Evolutionary conservation across 2,888 invertebrate genomes (phyloP).

Genomic region (Sipha maydis): DNA sequence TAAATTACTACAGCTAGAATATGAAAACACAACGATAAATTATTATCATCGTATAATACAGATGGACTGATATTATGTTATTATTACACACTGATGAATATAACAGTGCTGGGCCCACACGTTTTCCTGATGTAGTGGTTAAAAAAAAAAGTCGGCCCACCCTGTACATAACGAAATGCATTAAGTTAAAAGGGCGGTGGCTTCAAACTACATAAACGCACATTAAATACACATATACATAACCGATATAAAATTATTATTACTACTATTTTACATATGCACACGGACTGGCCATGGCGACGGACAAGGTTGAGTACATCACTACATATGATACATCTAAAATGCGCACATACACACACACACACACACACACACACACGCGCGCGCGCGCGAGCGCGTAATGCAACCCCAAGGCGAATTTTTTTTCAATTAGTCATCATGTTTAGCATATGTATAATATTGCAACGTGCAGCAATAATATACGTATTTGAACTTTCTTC

Average conservation of each 20-base stretch:
- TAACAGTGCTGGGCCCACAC: not conserved
- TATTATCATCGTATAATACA: not conserved
- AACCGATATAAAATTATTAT: constrained; percentile 9
- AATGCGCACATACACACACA: not conserved
- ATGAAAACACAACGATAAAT: constrained; percentile 2
- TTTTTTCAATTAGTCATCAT: constrained; percentile 53
- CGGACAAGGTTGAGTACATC: constrained; percentile 47
- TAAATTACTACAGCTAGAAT: not conserved
- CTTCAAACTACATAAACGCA: constrained; percentile 21
- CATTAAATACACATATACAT: not conserved
- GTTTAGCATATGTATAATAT: not conserved
- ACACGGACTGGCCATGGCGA: not conserved
- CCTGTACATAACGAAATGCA: constrained; percentile 9
- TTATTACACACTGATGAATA: not conserved
- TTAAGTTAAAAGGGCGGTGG: constrained; percentile 40
- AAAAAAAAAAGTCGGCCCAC: constrained; percentile 18
- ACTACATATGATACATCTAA: not conserved
- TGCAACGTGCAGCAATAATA: not conserved
- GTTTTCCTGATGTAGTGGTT: not conserved
- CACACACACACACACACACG: not conserved
- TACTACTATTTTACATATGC: not conserved
- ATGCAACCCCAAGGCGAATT: constrained; percentile 29
- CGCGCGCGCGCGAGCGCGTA: too few relatives aligned
- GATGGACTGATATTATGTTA: not conserved
- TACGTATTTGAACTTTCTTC: not conserved